Evolutionary conservation across 2,113 vertebrate species (phyloP).

Genomic region (Lepus timidus): DNA sequence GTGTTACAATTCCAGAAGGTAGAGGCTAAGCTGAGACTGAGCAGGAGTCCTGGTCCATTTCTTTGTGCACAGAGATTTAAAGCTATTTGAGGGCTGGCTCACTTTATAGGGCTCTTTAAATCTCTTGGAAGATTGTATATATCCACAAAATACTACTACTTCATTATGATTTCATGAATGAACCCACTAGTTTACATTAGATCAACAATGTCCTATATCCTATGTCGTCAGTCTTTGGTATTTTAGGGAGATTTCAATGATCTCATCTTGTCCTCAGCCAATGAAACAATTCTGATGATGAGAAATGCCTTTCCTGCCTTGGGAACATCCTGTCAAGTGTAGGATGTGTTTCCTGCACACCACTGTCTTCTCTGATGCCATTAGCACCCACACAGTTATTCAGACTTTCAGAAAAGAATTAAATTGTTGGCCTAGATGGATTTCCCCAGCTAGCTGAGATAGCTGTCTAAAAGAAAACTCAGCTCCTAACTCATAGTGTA

Average conservation of each 20-base stretch:
- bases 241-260: constrained; percentile 82
- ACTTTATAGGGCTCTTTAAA: constrained; percentile 24
- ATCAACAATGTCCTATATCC: constrained; percentile 63
- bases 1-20: background rate
- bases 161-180: constrained; percentile 63
- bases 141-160: constrained; percentile 37
- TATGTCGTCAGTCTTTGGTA: constrained; percentile 66
- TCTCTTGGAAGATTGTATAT: background rate
- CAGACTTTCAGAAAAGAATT: constrained; percentile 62
- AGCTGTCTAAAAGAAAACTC: constrained; percentile 21
- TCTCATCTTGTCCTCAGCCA: constrained; percentile 72
- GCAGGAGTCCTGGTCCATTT: background rate
- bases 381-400: constrained; percentile 69
- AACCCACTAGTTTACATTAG: constrained; percentile 51
- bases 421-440: constrained; percentile 55
- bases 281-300: constrained; percentile 73
- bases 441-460: constrained; percentile 59
- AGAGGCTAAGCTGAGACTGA: background rate
- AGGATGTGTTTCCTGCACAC: constrained; percentile 75
- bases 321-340: constrained; percentile 79
- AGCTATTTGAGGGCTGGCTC: constrained; percentile 11
- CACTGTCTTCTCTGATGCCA: constrained; percentile 64
- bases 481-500: constrained; percentile 65
- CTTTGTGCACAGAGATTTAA: background rate
- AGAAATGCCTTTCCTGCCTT: constrained; percentile 70